Conservation (phyloP, 1,140 invertebrate species). For the Polypedilum vanderplanki region DNA sequence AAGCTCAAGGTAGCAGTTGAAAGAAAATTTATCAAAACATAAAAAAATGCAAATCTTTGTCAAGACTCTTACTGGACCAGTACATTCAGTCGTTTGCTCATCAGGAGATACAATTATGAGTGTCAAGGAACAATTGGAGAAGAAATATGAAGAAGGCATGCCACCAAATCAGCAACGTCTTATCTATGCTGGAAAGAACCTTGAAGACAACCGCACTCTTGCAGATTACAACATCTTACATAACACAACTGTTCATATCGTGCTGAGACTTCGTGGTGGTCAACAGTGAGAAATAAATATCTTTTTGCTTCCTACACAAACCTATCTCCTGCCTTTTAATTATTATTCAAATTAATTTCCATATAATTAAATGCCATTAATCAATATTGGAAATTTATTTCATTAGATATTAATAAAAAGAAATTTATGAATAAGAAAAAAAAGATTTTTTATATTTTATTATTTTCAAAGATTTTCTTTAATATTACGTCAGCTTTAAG, state of each 20-base stretch:
- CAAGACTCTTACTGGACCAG: slow-evolving; percentile 60
- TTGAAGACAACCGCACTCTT: slow-evolving; percentile 56
- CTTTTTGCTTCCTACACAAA: background rate
- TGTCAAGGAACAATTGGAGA: slow-evolving; percentile 58
- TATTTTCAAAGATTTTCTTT: too few relatives aligned
- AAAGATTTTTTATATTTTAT: too few relatives aligned
- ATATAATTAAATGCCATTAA: background rate
- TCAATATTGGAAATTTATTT: background rate
- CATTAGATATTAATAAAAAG: too few relatives aligned
- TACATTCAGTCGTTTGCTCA: slow-evolving; percentile 54
- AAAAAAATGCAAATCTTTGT: slow-evolving; percentile 37
- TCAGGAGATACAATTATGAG: slow-evolving; percentile 59
- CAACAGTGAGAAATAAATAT: background rate
- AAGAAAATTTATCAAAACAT: too few relatives aligned
- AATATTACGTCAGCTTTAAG: too few relatives aligned
- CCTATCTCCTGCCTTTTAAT: background rate
- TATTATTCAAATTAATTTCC: background rate
- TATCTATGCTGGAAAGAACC: slow-evolving; percentile 55
- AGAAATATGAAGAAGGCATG: slow-evolving; percentile 47
- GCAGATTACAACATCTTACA: slow-evolving; percentile 59
- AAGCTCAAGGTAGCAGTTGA: background rate
- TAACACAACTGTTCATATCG: slow-evolving; percentile 52
- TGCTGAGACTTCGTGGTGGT: slow-evolving; percentile 20
- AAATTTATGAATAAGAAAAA: too few relatives aligned
- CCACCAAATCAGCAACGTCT: slow-evolving; percentile 52